phyloP scores from a whole-genome alignment of 2,888 invertebrate genomes.

The Scelioninae gen. 2 region DNA sequence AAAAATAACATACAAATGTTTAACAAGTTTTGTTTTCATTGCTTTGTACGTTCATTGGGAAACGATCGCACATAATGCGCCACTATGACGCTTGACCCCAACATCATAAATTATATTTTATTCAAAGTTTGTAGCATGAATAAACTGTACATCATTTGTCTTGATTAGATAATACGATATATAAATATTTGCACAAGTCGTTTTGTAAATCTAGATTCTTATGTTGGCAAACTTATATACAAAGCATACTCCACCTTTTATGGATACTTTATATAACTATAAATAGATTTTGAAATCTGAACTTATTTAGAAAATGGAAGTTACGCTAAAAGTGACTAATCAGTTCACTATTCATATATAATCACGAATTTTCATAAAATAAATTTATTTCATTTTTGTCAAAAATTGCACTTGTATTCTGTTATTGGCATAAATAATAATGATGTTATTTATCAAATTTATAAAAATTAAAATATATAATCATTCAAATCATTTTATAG shows the following conservation, averaged over 20 bases:
- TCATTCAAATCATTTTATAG: too few species aligned
- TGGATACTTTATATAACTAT: slow-evolving; percentile 9
- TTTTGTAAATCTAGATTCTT: background rate
- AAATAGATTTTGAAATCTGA: background rate
- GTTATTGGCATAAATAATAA: too few species aligned
- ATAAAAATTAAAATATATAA: too few species aligned
- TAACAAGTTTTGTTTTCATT: slow-evolving; percentile 31
- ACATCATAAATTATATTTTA: slow-evolving; percentile 4
- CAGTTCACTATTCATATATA: too few species aligned
- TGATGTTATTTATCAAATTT: too few species aligned
- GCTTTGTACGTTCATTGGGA: too few species aligned
- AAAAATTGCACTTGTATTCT: too few species aligned
- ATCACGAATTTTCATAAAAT: too few species aligned
- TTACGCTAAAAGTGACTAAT: too few species aligned
- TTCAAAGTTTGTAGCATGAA: background rate
- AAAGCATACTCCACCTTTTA: background rate
- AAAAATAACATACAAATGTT: slow-evolving; percentile 41
- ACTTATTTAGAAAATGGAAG: too few species aligned
- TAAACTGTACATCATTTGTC: slow-evolving; percentile 4
- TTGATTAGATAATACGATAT: slow-evolving; percentile 1
- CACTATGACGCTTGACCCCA: background rate
- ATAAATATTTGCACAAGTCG: slow-evolving; percentile 1
- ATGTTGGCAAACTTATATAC: slow-evolving; percentile 8
- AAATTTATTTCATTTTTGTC: too few species aligned
- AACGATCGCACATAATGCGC: too few species aligned